Conservation (phyloP, 2,888 invertebrate species). For the Agrochola macilenta region DNA sequence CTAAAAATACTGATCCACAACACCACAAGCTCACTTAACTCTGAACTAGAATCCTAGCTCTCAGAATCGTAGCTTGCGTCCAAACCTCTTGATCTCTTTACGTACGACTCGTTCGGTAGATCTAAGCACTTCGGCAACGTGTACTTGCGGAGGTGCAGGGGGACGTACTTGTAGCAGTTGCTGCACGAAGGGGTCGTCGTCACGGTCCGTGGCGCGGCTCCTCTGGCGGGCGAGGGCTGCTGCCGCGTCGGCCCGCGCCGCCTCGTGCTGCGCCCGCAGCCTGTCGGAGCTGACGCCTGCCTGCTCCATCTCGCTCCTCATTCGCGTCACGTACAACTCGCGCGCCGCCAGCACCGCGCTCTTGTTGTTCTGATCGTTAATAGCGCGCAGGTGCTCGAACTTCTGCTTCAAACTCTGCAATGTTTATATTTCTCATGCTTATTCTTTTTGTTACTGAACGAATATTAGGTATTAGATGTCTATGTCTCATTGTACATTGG, state of each 20-base stretch:
- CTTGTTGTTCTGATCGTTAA: constrained; percentile 48
- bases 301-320: constrained; percentile 25
- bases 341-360: constrained; percentile 43
- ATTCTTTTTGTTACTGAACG: constrained; percentile 6
- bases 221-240: constrained; percentile 45
- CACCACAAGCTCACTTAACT: neutral
- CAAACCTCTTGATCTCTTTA: constrained; percentile 36
- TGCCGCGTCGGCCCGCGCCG: constrained; percentile 44
- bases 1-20: neutral
- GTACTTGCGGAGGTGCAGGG: neutral
- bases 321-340: constrained; percentile 33
- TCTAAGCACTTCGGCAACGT: constrained; percentile 12
- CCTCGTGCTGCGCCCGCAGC: constrained; percentile 56
- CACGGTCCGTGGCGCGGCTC: constrained; percentile 30
- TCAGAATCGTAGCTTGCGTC: constrained; percentile 32
- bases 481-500: too few relatives aligned
- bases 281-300: constrained; percentile 30
- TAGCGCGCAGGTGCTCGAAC: constrained; percentile 14
- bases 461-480: too few relatives aligned
- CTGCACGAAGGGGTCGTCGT: constrained; percentile 42
- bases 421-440: neutral
- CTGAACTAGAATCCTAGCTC: neutral
- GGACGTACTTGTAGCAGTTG: constrained; percentile 52
- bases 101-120: constrained; percentile 9
- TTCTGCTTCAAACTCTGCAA: constrained; percentile 44